phyloP scores from a whole-genome alignment of 2,113 vertebrate species.

The Aegotheles bennettii region DNA sequence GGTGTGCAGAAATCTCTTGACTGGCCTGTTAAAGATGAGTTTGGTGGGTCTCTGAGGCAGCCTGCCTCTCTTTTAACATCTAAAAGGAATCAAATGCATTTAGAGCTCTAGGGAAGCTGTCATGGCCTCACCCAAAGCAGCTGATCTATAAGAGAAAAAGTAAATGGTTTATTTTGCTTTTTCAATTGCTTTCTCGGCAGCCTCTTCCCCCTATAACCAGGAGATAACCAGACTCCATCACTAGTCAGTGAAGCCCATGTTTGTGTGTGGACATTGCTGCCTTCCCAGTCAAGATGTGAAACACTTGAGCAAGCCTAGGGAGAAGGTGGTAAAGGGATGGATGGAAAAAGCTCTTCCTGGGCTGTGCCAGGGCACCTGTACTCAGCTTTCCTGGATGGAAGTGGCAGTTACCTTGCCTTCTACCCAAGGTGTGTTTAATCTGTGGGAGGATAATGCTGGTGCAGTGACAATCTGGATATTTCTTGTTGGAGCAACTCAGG shows the following conservation, averaged over 20 bases:
- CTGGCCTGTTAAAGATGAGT: neutral
- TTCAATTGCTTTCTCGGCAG: neutral
- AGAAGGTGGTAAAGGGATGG: neutral
- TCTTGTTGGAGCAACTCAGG: neutral
- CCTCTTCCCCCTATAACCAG: neutral
- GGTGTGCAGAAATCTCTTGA: neutral
- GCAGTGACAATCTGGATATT: neutral
- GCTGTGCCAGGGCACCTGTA: neutral
- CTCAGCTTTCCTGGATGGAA: neutral
- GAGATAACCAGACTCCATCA: neutral
- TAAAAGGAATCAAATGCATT: neutral
- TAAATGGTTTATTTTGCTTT: neutral
- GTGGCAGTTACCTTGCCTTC: neutral
- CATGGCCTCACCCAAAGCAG: neutral
- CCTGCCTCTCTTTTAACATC: neutral
- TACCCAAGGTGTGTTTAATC: neutral
- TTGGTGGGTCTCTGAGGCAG: neutral
- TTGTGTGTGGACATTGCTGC: neutral
- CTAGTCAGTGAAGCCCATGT: neutral
- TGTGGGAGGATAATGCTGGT: neutral
- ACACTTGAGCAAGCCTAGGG: neutral
- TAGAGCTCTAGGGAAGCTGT: neutral
- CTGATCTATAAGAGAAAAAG: neutral
- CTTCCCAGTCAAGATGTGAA: neutral
- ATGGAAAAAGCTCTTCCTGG: neutral